Base-by-base conservation (phyloP, 2,888 invertebrate species). In the Copidosoma aretas region DNA sequence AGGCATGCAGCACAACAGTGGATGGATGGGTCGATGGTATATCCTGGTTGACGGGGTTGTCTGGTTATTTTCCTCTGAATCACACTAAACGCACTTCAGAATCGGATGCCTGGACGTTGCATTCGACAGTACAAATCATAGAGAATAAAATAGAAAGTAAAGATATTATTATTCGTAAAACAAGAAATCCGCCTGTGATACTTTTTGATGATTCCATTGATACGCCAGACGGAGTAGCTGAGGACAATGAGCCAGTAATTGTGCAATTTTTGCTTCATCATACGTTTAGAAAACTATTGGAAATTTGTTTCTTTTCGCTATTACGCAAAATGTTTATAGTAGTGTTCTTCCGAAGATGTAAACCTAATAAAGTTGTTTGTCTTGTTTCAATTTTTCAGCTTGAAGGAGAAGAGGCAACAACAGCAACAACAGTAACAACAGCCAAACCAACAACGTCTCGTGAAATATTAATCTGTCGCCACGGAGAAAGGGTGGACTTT, bases 401-500 rank as follows among this genome's bases (percentile, higher is more conserved):
- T 57, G 78, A 77, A 62, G 82, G 77, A 14, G 73, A 78, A 3
- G 75, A 79, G 68, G 75, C 80, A 21, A 75, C 77, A 19, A 56
- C 72, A 19, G n/a, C n/a, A n/a, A n/a, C n/a, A n/a, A n/a, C n/a
- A n/a, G n/a, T n/a, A n/a, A n/a, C n/a, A n/a, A n/a, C n/a, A n/a
- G n/a, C n/a, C n/a, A n/a, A n/a, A n/a, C n/a, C n/a, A n/a, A 66
- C 57, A 32, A 51, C 73, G 0, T 76, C 79, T 10, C 77, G 86
- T 43, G 86, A 87, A 78, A 82, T 92, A 68, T 89, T 89, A 77
- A 88, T 94, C 49, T 90, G 95, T 87, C 88, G 98, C 0, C 98
- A 98, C 85, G 97, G 96, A 0, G 98, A 98, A 85, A 87, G 98
- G 22, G 91, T 97, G 1, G 98, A 98, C 84, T 94, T 97, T 77